Conservation (phyloP, 2,888 invertebrate genomes). For the Pollenia amentaria region DNA sequence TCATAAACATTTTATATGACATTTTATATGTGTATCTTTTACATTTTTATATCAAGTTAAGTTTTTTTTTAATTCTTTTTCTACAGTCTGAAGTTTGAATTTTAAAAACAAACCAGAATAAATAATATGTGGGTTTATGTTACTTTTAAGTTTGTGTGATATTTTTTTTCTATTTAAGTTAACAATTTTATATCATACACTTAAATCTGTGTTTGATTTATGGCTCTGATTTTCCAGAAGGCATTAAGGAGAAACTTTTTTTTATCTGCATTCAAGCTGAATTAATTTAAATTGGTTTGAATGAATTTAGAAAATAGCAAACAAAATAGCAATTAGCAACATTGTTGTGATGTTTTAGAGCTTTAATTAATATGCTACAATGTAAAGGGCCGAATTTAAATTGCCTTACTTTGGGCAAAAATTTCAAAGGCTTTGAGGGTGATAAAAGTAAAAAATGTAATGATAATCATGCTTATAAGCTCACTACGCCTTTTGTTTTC, state of each 20-base stretch:
- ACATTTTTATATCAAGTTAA: not conserved
- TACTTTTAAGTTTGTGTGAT: constrained; percentile 45
- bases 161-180: constrained; percentile 44
- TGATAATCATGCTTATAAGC: too few species aligned
- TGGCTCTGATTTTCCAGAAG: constrained; percentile 36
- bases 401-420: too few species aligned
- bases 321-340: constrained; percentile 33
- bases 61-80: constrained; percentile 1
- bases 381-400: not conserved
- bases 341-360: constrained; percentile 21
- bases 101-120: not conserved
- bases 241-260: constrained; percentile 14
- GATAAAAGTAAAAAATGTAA: too few species aligned
- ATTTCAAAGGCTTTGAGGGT: too few species aligned
- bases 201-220: constrained; percentile 59
- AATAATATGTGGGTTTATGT: constrained; percentile 66
- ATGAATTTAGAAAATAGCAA: not conserved
- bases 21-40: constrained; percentile 4
- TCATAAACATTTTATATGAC: not conserved
- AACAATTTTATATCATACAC: constrained; percentile 56
- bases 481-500: too few species aligned
- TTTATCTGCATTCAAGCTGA: not conserved
- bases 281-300: not conserved
- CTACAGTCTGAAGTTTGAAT: constrained; percentile 10
- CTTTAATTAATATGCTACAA: not conserved